These are phyloP conservation scores for Phalanger gymnotis DNA, from an alignment of 2,797 vertebrate species.

Conservation along the genomic window DNA sequence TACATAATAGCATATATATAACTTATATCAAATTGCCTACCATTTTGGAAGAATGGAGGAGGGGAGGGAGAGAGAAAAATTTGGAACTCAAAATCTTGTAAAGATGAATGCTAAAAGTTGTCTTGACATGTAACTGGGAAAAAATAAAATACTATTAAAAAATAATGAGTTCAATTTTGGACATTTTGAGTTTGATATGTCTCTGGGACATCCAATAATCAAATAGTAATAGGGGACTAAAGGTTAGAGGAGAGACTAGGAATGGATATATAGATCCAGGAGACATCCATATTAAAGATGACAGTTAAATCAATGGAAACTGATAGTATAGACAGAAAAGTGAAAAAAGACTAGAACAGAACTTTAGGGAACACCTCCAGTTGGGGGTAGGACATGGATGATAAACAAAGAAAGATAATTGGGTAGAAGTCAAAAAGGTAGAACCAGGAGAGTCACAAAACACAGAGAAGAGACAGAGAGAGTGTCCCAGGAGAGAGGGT, in stretches of 20 bases:
- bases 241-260: neutral
- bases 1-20: neutral
- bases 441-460: neutral
- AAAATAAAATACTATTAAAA: neutral
- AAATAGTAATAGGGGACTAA: neutral
- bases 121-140: neutral
- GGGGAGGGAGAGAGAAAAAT: neutral
- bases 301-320: neutral
- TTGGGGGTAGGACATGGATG: neutral
- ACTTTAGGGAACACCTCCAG: neutral
- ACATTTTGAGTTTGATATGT: neutral
- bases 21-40: neutral
- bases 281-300: neutral
- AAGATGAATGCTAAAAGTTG: neutral
- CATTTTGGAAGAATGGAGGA: neutral
- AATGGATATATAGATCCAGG: neutral
- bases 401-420: neutral
- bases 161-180: neutral
- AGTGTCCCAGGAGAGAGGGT: neutral
- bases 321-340: neutral
- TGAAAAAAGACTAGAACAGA: neutral
- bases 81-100: neutral
- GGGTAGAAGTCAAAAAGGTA: neutral
- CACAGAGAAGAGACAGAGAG: neutral
- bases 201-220: neutral